Base-by-base conservation (phyloP, 2,113 vertebrate species). In the Sapajus apella region DNA sequence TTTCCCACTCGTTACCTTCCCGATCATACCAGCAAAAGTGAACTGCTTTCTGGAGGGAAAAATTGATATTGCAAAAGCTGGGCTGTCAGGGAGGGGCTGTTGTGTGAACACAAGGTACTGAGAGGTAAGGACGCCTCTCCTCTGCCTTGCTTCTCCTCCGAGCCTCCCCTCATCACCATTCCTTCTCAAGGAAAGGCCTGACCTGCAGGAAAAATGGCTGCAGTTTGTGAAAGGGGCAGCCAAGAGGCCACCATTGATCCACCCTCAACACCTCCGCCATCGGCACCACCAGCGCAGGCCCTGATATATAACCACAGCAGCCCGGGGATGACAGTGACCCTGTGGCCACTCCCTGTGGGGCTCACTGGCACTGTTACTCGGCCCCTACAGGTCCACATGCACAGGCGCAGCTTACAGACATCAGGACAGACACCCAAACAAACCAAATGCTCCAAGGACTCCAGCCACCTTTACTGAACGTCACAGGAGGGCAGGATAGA, bases 201-300 rank as follows among this genome's bases (percentile, higher is more conserved):
- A 50, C 2, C 10, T 47, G 1, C 3, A 32, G 20, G 82, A 5
- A 40, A 37, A 70, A 37, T 7, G 43, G 10, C 56, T 75, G 20
- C 50, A 61, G 2, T 3, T 8, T 12, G 3, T 32, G 66, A 73
- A 82, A 93, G 45, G 7, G 13, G 25, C 82, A 92, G 70, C 30
- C 76, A 80, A 9, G 68, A 79, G 61, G 30, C 66, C 76, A 77
- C 43, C 27, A 55, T 0, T 32, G 30, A 8, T 16, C 66, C 11
- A 25, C 40, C 32, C 43, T 45, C 64, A 37, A 3, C 40, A 76
- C 82, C 70, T 50, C 35, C 1, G 0, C 32, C 52, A 6, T 6
- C 0, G 25, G 37, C 14, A 55, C 32, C 43, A 3, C 12, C 40
- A 23, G 52, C 0, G 7, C 20, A 7, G 2, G 0, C 55, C 5